Conservation (phyloP, 2,113 vertebrate species). For the Plecturocebus donacophilus region DNA sequence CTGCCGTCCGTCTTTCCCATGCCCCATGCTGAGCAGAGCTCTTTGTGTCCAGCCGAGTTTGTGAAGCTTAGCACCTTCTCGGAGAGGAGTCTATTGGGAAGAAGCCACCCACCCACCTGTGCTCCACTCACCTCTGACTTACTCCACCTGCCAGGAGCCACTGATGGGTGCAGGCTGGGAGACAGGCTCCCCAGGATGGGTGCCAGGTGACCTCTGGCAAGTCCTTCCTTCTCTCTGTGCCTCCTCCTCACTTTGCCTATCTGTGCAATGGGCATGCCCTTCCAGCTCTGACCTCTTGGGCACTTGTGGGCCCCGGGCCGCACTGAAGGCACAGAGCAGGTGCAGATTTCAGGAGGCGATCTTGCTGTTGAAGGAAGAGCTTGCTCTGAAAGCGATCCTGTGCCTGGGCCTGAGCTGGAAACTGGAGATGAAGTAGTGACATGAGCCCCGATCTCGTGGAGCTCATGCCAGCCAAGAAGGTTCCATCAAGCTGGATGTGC, state of each 20-base stretch:
- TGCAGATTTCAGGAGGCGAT: neutral
- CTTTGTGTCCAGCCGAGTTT: neutral
- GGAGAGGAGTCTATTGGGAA: neutral
- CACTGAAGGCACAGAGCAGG: neutral
- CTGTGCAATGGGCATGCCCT: neutral
- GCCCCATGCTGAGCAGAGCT: neutral
- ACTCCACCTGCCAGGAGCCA: neutral
- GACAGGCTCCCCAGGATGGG: neutral
- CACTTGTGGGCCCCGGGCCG: neutral
- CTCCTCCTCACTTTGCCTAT: neutral
- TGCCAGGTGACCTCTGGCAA: neutral
- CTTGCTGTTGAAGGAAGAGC: neutral
- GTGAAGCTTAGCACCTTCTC: constrained; percentile 8
- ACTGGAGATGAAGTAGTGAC: neutral
- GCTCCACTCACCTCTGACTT: neutral
- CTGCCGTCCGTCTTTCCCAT: neutral
- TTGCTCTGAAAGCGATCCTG: neutral
- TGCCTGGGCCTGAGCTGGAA: neutral
- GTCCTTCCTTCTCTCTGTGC: neutral
- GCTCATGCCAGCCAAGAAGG: neutral
- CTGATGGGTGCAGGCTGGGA: neutral
- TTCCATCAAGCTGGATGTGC: neutral
- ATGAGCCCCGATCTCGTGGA: neutral
- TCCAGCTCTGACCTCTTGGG: neutral
- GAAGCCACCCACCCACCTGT: neutral